phyloP scores from a whole-genome alignment of 92 coral and sea anemone species.

The Paragorgia papillata region DNA sequence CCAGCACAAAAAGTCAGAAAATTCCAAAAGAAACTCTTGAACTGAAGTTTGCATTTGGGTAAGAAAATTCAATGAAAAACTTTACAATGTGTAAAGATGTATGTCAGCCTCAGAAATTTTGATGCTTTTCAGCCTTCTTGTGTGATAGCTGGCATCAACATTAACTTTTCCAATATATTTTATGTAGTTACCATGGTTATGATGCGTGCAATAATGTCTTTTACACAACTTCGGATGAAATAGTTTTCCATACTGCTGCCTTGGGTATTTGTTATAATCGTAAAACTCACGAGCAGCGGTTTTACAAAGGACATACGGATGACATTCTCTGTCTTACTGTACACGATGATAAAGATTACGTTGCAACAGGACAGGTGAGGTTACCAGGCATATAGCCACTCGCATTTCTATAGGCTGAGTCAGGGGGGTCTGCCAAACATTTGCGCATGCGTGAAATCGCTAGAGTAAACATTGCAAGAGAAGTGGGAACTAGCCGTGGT shows the following conservation, averaged over 20 bases:
- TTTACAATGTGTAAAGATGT: too few relatives aligned
- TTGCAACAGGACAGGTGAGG: conserved; percentile 97
- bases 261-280: conserved; percentile 87
- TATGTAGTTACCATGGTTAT: conserved; percentile 95
- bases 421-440: too few relatives aligned
- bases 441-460: too few relatives aligned
- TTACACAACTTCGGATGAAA: conserved; percentile 92
- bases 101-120: too few relatives aligned
- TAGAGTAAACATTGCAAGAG: too few relatives aligned
- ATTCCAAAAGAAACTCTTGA: conserved; percentile 82
- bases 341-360: conserved; percentile 90
- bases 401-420: conserved; percentile 8
- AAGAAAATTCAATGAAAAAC: neutral
- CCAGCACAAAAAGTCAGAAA: conserved; percentile 64
- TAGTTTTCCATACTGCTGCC: conserved; percentile 94
- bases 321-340: conserved; percentile 93
- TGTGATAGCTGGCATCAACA: too few relatives aligned
- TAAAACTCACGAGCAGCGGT: conserved; percentile 82
- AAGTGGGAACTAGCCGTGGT: too few relatives aligned
- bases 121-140: too few relatives aligned
- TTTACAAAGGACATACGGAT: conserved; percentile 94
- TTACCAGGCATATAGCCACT: too few relatives aligned
- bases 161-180: neutral
- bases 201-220: conserved; percentile 97
- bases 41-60: conserved; percentile 98